phyloP scores from a whole-genome alignment of 2,888 invertebrate species.

The Callimorpha dominula region DNA sequence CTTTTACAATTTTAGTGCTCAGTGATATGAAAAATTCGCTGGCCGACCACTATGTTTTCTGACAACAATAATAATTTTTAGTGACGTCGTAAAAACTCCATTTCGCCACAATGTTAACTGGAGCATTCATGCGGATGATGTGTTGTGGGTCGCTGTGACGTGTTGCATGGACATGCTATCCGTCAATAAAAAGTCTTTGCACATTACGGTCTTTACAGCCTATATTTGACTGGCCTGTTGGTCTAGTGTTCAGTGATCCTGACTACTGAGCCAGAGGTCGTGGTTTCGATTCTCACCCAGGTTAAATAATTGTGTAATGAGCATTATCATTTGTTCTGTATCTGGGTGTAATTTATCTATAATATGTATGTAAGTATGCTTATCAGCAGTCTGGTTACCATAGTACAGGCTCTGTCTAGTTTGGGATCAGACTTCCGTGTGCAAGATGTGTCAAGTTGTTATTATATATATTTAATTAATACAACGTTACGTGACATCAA shows the following conservation, averaged over 20 bases:
- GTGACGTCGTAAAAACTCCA: conserved; percentile 54
- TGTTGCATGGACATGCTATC: conserved; percentile 6
- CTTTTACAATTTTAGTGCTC: conserved; percentile 45
- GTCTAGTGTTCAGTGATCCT: too few species aligned
- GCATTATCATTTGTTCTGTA: too few species aligned
- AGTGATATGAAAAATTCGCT: conserved; percentile 48
- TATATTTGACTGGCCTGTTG: not conserved
- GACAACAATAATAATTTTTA: conserved; percentile 54
- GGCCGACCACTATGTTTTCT: conserved; percentile 45
- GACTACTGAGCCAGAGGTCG: too few species aligned
- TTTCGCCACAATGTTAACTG: conserved; percentile 47
- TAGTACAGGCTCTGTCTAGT: too few species aligned
- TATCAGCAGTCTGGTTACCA: too few species aligned
- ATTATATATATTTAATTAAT: not conserved
- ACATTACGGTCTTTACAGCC: not conserved
- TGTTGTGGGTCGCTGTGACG: conserved; percentile 19
- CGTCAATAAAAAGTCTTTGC: not conserved
- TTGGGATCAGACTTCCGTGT: too few species aligned
- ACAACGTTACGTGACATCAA: not conserved
- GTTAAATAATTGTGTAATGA: too few species aligned
- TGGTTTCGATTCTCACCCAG: too few species aligned
- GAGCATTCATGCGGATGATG: conserved; percentile 48
- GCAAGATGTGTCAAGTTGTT: too few species aligned
- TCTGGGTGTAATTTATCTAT: too few species aligned
- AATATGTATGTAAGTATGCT: too few species aligned